These are phyloP conservation scores for Anhinga anhinga DNA, from an alignment of 2,113 vertebrate genomes.

Conservation along the genomic window DNA sequence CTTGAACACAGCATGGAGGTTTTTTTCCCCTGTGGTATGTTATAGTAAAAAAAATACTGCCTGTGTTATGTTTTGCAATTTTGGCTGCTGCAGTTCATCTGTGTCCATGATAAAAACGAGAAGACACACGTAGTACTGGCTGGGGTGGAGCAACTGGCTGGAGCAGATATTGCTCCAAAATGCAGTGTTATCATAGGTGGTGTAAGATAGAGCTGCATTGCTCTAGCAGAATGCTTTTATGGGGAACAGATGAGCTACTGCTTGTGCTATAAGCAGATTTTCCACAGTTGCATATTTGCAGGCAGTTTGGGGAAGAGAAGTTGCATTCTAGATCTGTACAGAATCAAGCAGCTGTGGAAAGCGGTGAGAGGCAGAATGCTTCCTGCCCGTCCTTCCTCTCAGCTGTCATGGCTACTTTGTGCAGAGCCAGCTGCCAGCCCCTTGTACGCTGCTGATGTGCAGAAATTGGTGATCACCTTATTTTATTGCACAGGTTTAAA, in stretches of 20 bases:
- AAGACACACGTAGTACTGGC: neutral
- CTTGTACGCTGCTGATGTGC: neutral
- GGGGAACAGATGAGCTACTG: neutral
- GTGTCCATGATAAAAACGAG: neutral
- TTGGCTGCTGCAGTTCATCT: neutral
- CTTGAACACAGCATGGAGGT: neutral
- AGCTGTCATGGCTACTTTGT: neutral
- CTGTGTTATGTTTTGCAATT: neutral
- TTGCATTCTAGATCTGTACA: neutral
- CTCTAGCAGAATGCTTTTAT: neutral
- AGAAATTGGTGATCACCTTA: neutral
- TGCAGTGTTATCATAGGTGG: neutral
- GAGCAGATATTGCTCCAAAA: neutral
- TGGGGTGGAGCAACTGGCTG: neutral
- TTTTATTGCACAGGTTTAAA: neutral
- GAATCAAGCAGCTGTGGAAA: neutral
- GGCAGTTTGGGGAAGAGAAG: neutral
- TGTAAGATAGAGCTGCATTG: neutral
- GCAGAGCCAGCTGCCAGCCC: neutral
- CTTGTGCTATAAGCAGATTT: neutral
- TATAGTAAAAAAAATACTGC: neutral
- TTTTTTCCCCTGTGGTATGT: neutral
- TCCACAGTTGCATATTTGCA: neutral
- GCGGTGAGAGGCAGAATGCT: neutral
- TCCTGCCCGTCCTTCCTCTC: accelerated